phyloP scores from a whole-genome alignment of 1,140 invertebrate species.

The Pogonomyrmex barbatus region DNA sequence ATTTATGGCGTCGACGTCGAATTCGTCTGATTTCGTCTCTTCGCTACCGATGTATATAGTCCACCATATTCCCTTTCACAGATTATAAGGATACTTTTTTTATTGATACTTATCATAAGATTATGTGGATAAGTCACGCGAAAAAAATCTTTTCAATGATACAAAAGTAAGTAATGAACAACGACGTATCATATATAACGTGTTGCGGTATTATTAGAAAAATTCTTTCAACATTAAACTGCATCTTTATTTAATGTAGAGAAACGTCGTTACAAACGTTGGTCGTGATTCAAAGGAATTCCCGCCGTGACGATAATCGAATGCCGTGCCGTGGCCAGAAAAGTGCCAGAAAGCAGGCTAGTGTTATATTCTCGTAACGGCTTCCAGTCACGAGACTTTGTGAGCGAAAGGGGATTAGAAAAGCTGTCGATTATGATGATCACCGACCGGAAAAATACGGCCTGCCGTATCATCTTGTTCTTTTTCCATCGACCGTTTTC shows the following conservation, averaged over 20 bases:
- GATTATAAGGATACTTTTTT: neutral
- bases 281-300: slow-evolving; percentile 11
- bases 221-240: neutral
- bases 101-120: neutral
- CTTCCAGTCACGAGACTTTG: slow-evolving; percentile 34
- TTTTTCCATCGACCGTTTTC: slow-evolving; percentile 18
- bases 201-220: neutral
- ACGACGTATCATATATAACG: neutral
- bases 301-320: slow-evolving; percentile 8
- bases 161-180: neutral
- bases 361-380: slow-evolving; percentile 29
- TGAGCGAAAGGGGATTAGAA: slow-evolving; percentile 61
- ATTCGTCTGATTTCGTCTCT: slow-evolving; percentile 11
- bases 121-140: neutral
- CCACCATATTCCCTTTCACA: neutral
- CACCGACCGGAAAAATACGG: slow-evolving; percentile 61
- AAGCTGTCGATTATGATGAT: slow-evolving; percentile 65
- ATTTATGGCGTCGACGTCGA: slow-evolving; percentile 14
- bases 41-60: neutral
- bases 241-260: neutral
- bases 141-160: neutral
- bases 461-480: neutral
- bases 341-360: slow-evolving; percentile 47
- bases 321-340: neutral
- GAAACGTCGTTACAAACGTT: neutral